Evolutionary conservation across 2,113 vertebrate genomes (phyloP).

Genomic region (Theropithecus gelada): DNA sequence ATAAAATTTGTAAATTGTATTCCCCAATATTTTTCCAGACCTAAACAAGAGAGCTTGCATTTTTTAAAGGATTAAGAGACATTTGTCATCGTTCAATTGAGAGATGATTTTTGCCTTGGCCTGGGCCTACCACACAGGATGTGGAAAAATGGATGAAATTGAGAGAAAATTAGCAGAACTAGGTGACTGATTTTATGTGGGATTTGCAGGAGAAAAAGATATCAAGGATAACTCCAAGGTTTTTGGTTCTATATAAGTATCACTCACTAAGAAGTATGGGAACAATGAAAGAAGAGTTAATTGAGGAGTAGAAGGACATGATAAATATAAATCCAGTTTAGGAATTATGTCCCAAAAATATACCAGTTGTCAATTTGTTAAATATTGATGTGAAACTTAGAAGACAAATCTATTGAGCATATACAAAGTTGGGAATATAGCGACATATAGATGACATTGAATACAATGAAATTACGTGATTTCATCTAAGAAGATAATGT

Average conservation of each 20-base stretch:
- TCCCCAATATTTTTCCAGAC: background rate
- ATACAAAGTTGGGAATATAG: background rate
- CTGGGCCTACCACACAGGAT: background rate
- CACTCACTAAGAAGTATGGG: background rate
- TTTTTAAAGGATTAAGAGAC: background rate
- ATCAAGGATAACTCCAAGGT: background rate
- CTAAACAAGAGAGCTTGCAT: background rate
- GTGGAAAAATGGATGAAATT: background rate
- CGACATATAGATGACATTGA: background rate
- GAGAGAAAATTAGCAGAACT: background rate
- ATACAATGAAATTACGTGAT: background rate
- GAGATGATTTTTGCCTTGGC: background rate
- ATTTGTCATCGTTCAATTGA: background rate
- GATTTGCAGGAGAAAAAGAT: background rate
- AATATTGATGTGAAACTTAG: background rate
- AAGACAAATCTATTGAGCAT: background rate
- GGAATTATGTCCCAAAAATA: background rate
- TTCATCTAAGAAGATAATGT: background rate
- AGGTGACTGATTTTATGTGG: background rate
- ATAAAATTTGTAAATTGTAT: background rate
- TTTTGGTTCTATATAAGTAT: background rate
- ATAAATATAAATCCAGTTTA: background rate
- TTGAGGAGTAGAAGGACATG: rapidly evolving
- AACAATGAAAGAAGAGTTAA: background rate
- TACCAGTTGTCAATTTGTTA: background rate